These are phyloP conservation scores for Cryptomyrus ogoouensis DNA, from an alignment of 2,113 vertebrate genomes.

Conservation along the genomic window DNA sequence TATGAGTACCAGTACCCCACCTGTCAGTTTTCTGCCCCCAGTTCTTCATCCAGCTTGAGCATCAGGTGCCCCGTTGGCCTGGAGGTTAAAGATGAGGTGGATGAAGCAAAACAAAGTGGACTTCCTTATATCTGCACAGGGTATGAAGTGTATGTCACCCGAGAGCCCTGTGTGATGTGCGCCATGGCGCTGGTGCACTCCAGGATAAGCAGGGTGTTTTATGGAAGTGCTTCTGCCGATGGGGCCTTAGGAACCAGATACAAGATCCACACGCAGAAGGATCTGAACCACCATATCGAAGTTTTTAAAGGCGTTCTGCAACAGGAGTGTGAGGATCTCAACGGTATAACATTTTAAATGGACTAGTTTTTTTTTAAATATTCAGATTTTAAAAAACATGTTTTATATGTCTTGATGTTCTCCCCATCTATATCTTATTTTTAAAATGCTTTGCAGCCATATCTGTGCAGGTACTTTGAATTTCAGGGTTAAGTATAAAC, in stretches of 20 bases:
- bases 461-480: background rate
- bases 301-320: conserved; percentile 70
- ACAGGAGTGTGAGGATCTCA: conserved; percentile 55
- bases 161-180: conserved; percentile 80
- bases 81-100: background rate
- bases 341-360: background rate
- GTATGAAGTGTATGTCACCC: conserved; percentile 76
- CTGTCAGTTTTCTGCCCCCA: conserved; percentile 41
- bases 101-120: background rate
- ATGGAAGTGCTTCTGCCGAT: conserved; percentile 55
- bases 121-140: conserved; percentile 77
- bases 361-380: background rate
- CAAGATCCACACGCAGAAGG: conserved; percentile 67
- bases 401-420: background rate
- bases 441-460: background rate
- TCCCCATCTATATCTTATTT: background rate
- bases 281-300: conserved; percentile 77
- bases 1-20: conserved; percentile 50
- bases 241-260: conserved; percentile 71
- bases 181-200: conserved; percentile 84
- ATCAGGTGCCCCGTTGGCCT: background rate
- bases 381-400: background rate
- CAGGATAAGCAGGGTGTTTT: conserved; percentile 74
- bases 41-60: background rate
- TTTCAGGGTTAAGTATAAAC: background rate